Conservation (phyloP, 1,140 invertebrate genomes). For the Drosophila tsacasi region DNA sequence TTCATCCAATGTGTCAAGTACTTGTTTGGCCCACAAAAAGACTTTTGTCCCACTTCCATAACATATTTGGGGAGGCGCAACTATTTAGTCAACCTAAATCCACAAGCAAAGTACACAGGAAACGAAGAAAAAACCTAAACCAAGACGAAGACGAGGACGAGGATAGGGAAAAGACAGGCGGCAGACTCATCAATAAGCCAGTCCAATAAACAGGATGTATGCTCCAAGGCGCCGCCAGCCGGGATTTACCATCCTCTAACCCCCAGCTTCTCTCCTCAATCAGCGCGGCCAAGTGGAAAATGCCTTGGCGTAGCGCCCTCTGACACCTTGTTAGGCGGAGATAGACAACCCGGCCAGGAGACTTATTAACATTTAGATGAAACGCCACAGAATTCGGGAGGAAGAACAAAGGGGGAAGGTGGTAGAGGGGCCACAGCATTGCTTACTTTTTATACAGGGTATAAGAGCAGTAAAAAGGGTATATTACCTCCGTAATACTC, state of each 20-base stretch:
- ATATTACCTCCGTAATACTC: background rate
- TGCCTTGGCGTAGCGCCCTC: slow-evolving; percentile 65
- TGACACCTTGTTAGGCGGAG: slow-evolving; percentile 73
- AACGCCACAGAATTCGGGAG: slow-evolving; percentile 50
- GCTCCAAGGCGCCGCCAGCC: slow-evolving; percentile 59
- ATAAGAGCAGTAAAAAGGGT: background rate
- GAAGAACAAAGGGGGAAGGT: slow-evolving; percentile 21
- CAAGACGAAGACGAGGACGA: slow-evolving; percentile 9
- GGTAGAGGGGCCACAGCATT: slow-evolving; percentile 2
- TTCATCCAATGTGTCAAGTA: slow-evolving; percentile 56
- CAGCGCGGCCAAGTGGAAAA: slow-evolving; percentile 80
- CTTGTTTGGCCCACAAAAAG: slow-evolving; percentile 34
- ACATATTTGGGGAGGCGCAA: slow-evolving; percentile 34
- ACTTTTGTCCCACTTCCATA: slow-evolving; percentile 53
- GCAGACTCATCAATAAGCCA: slow-evolving; percentile 77
- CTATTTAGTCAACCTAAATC: slow-evolving; percentile 77
- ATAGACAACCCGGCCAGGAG: slow-evolving; percentile 35
- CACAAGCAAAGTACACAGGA: slow-evolving; percentile 51
- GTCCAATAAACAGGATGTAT: slow-evolving; percentile 78
- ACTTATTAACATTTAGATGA: slow-evolving; percentile 84
- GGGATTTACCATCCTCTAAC: slow-evolving; percentile 40
- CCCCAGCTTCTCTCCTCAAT: slow-evolving; percentile 54
- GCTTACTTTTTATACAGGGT: slow-evolving; percentile 32
- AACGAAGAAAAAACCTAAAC: slow-evolving; percentile 20
- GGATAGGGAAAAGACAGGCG: slow-evolving; percentile 14